Evolutionary conservation across 2,113 vertebrate species (phyloP).

Genomic region (Nothoprocta pentlandii): DNA sequence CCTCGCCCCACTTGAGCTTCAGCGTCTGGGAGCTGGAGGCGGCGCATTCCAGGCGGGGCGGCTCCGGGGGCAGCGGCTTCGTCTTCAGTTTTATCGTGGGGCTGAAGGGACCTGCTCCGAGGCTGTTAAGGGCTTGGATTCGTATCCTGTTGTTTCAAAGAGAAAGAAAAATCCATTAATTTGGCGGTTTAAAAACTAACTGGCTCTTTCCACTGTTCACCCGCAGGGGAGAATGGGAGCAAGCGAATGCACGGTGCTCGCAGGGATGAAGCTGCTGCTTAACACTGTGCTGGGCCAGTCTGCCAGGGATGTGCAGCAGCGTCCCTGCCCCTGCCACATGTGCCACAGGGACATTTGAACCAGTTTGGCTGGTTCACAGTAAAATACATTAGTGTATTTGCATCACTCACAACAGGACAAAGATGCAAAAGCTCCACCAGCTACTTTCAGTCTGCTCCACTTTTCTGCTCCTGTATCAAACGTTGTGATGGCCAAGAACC

Average conservation of each 20-base stretch:
- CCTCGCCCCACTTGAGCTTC: conserved; percentile 97
- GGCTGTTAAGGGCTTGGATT: conserved; percentile 96
- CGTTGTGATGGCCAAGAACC: not conserved
- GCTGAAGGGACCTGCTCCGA: conserved; percentile 95
- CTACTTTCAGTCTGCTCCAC: not conserved
- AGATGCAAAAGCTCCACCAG: not conserved
- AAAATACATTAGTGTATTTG: not conserved
- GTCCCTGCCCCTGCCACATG: not conserved
- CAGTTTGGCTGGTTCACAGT: not conserved
- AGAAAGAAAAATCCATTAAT: not conserved
- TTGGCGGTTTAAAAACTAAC: not conserved
- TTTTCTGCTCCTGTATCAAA: not conserved
- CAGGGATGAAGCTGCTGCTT: not conserved
- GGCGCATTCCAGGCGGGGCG: conserved; percentile 95
- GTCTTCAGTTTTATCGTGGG: conserved; percentile 97
- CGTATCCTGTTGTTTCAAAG: conserved; percentile 84
- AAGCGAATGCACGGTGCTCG: not conserved
- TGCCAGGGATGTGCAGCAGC: not conserved
- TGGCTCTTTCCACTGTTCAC: not conserved
- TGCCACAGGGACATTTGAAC: not conserved
- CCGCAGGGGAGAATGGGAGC: not conserved
- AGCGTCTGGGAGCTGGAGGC: conserved; percentile 96
- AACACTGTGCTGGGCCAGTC: not conserved
- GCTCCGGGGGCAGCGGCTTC: conserved; percentile 93
- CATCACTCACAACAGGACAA: not conserved